Conservation (phyloP, 2,888 invertebrate genomes). For the Stomorhina lunata region DNA sequence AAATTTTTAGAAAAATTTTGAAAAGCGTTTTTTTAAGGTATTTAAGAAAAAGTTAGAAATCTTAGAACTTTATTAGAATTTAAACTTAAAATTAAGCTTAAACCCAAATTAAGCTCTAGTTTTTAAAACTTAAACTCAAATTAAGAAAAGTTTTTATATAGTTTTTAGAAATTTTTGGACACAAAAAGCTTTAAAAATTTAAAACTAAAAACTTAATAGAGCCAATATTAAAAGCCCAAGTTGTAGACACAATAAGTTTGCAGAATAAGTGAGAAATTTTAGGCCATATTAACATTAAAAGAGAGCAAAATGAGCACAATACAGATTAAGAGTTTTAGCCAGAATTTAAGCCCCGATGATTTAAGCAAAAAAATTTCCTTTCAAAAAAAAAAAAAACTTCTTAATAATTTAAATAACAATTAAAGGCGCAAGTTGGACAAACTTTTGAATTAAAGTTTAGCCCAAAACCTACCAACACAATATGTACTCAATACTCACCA, state of each 20-base stretch:
- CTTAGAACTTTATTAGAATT: background rate
- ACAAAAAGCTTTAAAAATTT: background rate
- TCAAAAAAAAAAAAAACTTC: background rate
- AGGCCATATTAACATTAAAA: slow-evolving; percentile 1
- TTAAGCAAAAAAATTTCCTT: slow-evolving; percentile 1
- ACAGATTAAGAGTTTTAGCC: background rate
- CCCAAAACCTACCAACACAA: background rate
- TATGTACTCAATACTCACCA: slow-evolving; percentile 36
- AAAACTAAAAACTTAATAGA: background rate
- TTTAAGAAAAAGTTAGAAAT: background rate
- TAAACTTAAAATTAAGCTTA: background rate
- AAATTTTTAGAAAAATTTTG: too few relatives aligned
- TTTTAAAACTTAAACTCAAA: background rate
- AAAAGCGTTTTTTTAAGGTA: too few relatives aligned
- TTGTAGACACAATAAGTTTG: background rate
- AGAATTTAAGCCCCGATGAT: background rate
- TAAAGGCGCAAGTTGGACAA: background rate
- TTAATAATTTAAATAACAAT: background rate
- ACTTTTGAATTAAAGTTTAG: background rate
- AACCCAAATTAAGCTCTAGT: too few relatives aligned
- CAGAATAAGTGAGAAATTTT: slow-evolving; percentile 1
- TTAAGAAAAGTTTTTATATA: background rate
- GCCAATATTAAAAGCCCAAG: background rate
- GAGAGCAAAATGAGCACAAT: background rate
- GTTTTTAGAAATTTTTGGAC: background rate